Evolutionary conservation across 2,888 invertebrate genomes (phyloP), one percentile per base, ranked within the genome.

Genomic region (Pyrocoelia pectoralis): DNA sequence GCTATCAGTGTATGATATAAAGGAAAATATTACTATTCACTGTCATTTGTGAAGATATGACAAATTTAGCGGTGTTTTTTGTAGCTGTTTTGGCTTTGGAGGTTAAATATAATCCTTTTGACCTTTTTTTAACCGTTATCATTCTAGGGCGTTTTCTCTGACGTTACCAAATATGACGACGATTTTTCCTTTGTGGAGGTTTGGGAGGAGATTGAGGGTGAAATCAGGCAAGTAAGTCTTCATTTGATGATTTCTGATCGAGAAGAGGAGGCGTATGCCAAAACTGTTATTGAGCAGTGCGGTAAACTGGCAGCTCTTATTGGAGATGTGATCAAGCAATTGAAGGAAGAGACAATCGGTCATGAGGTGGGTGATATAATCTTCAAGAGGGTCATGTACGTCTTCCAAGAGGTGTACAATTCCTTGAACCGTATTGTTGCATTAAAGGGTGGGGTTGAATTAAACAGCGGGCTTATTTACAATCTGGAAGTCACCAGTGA

Each of bases 361-460:
- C 46, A 46, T n/a, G 46, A 46, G 8, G 10, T 17, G 18, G 46
- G 46, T 2, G 46, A 46, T n/a, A 46, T 46, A 10, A 46, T 46
- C 18, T 46, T 46, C 46, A 46, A 46, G 18, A 14, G 46, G 1
- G 46, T 46, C 1, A 46, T 17, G 46, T 46, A 17, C 46, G 9
- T 46, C n/a, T 46, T 46, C n/a, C 46, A 18, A 17, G 17, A 46
- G 17, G 18, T 46, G 6, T 17, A 46, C 17, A 18, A n/a, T 18
- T 17, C 46, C n/a, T 17, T 46, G 15, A 17, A 46, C 6, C 17
- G 9, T n/a, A n/a, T 17, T 8, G 17, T 9, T 15, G 17, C 10
- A 9, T 10, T 10, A 2, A 10, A 3, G 1, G 15, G 3, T 2
- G 17, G 8, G 1, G 1, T 13, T 13, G 14, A 43, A 15, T 8